Evolutionary conservation across 2,113 vertebrate species (phyloP).

Genomic region (Sylvietta virens): DNA sequence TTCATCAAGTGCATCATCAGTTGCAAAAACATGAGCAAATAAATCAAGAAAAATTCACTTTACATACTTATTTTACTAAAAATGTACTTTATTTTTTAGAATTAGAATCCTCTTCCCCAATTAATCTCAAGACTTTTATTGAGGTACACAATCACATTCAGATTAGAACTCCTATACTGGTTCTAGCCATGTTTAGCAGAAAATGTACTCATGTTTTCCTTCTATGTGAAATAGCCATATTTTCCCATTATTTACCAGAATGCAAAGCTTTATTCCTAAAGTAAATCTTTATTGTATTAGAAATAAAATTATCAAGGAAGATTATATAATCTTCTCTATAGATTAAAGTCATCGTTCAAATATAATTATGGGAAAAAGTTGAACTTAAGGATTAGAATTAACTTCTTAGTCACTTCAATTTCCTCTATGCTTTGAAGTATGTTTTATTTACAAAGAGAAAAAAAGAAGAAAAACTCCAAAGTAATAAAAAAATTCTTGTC

Average conservation of each 20-base stretch:
- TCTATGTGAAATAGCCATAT: neutral
- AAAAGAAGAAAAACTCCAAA: neutral
- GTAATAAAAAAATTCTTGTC: neutral
- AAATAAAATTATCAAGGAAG: neutral
- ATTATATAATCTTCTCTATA: neutral
- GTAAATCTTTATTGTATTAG: neutral
- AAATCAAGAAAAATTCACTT: neutral
- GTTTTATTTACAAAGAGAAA: neutral
- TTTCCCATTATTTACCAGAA: neutral
- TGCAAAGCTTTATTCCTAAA: neutral
- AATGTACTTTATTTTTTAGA: neutral
- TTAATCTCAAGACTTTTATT: neutral
- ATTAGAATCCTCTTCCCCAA: neutral
- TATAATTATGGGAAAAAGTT: neutral
- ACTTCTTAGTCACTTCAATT: neutral
- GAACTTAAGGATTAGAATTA: neutral
- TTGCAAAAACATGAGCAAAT: neutral
- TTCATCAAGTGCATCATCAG: neutral
- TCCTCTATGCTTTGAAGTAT: neutral
- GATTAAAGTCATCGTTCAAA: neutral
- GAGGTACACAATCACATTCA: neutral
- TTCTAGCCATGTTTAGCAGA: neutral
- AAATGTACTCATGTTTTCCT: neutral
- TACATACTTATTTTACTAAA: neutral
- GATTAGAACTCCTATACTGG: neutral